Conservation (phyloP, 1,140 invertebrate species). For the Dendroctonus ponderosae region DNA sequence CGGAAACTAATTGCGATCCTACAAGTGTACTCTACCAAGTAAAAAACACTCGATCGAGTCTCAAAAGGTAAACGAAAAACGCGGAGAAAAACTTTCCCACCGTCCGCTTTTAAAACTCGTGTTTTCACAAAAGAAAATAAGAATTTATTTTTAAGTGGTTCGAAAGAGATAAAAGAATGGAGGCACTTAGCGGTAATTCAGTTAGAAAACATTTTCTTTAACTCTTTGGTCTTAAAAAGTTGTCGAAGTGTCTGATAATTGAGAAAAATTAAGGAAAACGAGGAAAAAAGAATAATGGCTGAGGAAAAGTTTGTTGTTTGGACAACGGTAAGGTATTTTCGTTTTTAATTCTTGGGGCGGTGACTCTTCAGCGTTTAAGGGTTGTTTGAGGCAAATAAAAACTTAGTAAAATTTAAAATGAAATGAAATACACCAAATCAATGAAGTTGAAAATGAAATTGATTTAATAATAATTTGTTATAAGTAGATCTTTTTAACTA, state of each 20-base stretch:
- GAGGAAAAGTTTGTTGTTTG: not conserved
- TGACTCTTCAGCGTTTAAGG: too few relatives aligned
- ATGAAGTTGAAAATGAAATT: too few relatives aligned
- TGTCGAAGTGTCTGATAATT: conserved; percentile 29
- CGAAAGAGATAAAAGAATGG: conserved; percentile 34
- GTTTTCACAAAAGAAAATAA: conserved; percentile 32
- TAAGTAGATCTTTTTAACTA: too few relatives aligned
- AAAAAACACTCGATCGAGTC: conserved; percentile 10
- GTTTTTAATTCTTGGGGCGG: not conserved
- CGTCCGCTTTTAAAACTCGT: conserved; percentile 17
- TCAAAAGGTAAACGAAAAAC: conserved; percentile 25
- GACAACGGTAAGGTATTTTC: not conserved
- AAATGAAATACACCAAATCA: too few relatives aligned
- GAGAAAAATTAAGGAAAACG: conserved; percentile 23
- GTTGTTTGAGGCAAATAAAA: too few relatives aligned
- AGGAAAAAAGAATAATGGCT: conserved; percentile 3
- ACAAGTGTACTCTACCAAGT: not conserved
- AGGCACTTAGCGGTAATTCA: conserved; percentile 34
- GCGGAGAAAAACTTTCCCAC: conserved; percentile 18
- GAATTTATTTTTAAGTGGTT: conserved; percentile 35
- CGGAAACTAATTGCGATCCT: not conserved
- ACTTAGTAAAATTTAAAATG: too few relatives aligned
- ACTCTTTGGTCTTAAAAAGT: conserved; percentile 27
- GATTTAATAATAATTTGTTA: too few relatives aligned
- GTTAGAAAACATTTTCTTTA: conserved; percentile 35